Evolutionary conservation across 2,797 vertebrate species (phyloP), one percentile per base, ranked within the genome.

Genomic region (Chaetodon trifasciatus): DNA sequence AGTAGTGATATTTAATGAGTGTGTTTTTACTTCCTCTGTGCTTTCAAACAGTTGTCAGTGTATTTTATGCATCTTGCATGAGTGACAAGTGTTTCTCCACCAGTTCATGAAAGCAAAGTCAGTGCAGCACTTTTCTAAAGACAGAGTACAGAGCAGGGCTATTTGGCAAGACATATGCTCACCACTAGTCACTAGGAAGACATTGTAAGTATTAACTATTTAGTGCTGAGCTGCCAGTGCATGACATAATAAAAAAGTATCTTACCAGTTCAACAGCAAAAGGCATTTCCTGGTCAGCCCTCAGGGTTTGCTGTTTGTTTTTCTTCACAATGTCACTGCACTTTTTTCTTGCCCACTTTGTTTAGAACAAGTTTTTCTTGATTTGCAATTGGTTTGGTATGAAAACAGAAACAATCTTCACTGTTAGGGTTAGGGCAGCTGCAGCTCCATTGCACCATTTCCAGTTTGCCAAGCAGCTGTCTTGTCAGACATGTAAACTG

Each of bases 201-300:
- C 39, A 1, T 8, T 56, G 1, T 60, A 28, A 50, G 67, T 72
- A 42, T 49, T 46, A 71, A 71, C 10, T 82, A 60, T 83, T 79
- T 16, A 71, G 19, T 69, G 55, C 47, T 61, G 21, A 53, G 12
- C 49, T 70, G 49, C 23, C 13, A 73, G 21, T 73, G 53, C 19
- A 37, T 72, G 79, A 55, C 73, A 58, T 56, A 37, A 52, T 61
- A n/a, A 57, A 68, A 61, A 13, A 44, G 37, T 19, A 65, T 8
- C 39, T 74, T 16, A 23, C 8, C 9, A 44, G 32, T 73, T 61
- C 37, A 78, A 23, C 24, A 19, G 32, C n/a, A 57, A 65, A 42
- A 53, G 3, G n/a, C 5, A 4, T 40, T 47, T 64, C 15, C 17
- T 24, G 11, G 15, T 47, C 17, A 12, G 57, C 21, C 39, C 44